A percentile compares a stretch with the other conserved stretches of the same genome.
Conservation (phyloP, 1,140 invertebrate genomes). For the Choristoneura fumiferana region DNA sequence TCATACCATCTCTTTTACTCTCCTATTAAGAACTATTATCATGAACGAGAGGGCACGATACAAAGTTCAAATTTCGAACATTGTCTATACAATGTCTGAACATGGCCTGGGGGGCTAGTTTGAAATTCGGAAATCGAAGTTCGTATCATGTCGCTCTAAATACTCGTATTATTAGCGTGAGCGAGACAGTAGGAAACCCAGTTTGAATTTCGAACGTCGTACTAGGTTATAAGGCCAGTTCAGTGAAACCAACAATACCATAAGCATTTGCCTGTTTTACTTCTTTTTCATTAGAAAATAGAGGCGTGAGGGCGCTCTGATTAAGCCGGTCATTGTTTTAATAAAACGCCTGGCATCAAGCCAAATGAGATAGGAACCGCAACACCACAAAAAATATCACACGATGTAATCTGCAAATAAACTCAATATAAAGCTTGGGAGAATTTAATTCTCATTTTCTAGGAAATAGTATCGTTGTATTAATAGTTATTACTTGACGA, state of each 20-base stretch:
- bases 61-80: no score
- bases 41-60: no score
- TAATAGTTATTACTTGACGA: slow-evolving; percentile 8
- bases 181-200: no score
- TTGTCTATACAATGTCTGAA: no score
- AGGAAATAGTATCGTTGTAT: slow-evolving; percentile 15
- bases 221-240: no score
- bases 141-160: no score
- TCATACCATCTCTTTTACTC: no score
- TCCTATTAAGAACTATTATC: no score
- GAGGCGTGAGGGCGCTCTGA: slow-evolving; percentile 4
- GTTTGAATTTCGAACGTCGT: no score
- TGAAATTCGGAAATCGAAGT: no score
- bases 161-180: no score
- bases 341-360: neutral
- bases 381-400: slow-evolving; percentile 16
- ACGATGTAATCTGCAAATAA: slow-evolving; percentile 12
- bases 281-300: slow-evolving; percentile 19
- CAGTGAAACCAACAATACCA: neutral
- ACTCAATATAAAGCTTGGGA: neutral
- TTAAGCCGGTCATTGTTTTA: neutral
- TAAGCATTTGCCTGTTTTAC: slow-evolving; percentile 6
- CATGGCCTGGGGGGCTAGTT: no score
- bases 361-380: slow-evolving; percentile 17
- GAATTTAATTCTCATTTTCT: slow-evolving; percentile 13